These are phyloP conservation scores for Ptychodera flava DNA, from an alignment of 35 echinoderm and acorn worm species.

Conservation along the genomic window DNA sequence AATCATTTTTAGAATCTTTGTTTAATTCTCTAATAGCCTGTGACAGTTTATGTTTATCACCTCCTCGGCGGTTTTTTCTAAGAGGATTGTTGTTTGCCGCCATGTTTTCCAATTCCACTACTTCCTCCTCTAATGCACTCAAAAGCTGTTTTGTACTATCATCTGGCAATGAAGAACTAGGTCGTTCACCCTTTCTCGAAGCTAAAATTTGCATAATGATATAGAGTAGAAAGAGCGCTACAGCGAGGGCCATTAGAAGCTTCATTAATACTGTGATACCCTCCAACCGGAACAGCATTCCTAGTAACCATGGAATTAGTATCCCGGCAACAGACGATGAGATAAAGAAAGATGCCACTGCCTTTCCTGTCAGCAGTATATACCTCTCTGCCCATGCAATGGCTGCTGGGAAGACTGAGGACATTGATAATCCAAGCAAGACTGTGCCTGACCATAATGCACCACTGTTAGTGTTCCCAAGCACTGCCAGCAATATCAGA, in stretches of 20 bases:
- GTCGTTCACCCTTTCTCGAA: neutral
- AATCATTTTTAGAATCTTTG: neutral
- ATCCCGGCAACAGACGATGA: constrained; percentile 77
- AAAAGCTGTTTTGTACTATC: neutral
- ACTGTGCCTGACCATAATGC: constrained; percentile 64
- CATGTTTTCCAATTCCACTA: neutral
- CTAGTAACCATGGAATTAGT: constrained; percentile 49
- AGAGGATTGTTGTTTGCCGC: neutral
- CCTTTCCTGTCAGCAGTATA: constrained; percentile 50
- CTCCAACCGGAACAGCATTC: neutral
- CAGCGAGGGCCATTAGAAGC: neutral
- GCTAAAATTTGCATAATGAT: neutral
- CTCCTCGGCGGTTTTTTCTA: neutral
- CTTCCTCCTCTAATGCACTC: neutral
- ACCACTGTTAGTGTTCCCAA: constrained; percentile 9
- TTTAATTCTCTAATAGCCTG: neutral
- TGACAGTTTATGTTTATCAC: neutral
- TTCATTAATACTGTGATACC: neutral
- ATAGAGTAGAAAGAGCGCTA: neutral
- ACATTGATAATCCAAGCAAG: constrained; percentile 61
- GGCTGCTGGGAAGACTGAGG: constrained; percentile 77
- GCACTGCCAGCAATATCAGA: constrained; percentile 21
- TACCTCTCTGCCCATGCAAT: constrained; percentile 84
- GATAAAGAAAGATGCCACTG: constrained; percentile 52
- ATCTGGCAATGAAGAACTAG: neutral